Percentiles rank a stretch among this genome's conserved stretches.
These are phyloP conservation scores for Gavialis gangeticus DNA, from an alignment of 2,113 vertebrate genomes.

Conservation along the genomic window DNA sequence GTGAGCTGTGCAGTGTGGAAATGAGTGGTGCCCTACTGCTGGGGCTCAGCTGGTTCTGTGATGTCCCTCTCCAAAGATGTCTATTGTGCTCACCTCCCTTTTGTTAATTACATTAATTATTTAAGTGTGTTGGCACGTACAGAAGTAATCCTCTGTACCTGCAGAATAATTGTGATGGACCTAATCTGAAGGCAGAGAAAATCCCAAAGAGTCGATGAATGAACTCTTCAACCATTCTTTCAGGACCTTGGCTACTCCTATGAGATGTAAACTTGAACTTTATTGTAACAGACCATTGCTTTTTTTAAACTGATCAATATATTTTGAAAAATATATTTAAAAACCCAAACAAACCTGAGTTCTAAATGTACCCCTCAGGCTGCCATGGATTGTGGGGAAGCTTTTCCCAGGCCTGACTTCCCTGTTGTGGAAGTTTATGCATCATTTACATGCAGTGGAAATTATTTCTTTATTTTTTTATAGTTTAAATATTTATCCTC, in stretches of 20 bases:
- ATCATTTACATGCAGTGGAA: not conserved
- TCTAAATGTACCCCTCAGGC: not conserved
- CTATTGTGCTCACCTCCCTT: not conserved
- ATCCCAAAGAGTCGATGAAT: not conserved
- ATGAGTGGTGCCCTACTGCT: fast-evolving
- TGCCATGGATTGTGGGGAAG: not conserved
- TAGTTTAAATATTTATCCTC: not conserved
- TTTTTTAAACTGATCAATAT: too few species aligned
- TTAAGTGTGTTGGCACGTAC: not conserved
- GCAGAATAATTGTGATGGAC: not conserved
- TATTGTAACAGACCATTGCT: not conserved
- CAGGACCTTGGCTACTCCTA: fast-evolving
- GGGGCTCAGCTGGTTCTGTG: fast-evolving
- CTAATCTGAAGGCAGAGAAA: not conserved
- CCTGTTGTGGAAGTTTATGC: not conserved
- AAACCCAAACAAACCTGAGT: not conserved
- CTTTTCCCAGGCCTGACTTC: not conserved
- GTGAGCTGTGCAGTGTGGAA: not conserved
- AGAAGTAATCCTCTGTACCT: not conserved
- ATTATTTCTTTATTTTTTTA: not conserved
- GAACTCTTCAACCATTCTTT: not conserved
- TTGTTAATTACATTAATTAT: not conserved
- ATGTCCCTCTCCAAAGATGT: not conserved
- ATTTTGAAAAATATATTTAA: too few species aligned
- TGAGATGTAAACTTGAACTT: fast-evolving